Conservation (phyloP, 2,797 vertebrate genomes). For the Falco peregrinus region DNA sequence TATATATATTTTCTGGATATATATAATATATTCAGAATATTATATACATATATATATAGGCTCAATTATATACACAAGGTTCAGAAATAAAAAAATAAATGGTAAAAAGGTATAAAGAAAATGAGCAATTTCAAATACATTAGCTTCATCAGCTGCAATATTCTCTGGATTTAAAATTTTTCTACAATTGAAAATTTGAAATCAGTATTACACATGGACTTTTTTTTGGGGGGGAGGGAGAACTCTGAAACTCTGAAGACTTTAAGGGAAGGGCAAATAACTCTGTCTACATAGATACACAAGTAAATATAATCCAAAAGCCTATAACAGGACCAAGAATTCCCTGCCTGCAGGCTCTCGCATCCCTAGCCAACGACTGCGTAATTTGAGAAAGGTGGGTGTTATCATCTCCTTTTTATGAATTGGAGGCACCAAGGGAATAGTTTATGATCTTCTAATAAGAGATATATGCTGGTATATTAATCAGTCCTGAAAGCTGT, state of each 20-base stretch:
- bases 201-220: not conserved
- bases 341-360: not conserved
- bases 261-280: not conserved
- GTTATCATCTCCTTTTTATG: not conserved
- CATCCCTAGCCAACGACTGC: not conserved
- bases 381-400: not conserved
- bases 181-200: not conserved
- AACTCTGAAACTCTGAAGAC: not conserved
- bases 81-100: not conserved
- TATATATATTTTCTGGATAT: too few relatives aligned
- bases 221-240: not conserved
- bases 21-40: too few relatives aligned
- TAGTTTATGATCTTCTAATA: not conserved
- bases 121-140: not conserved
- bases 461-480: not conserved
- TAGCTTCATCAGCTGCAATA: not conserved
- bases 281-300: not conserved
- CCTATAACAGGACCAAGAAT: not conserved
- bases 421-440: not conserved
- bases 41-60: too few relatives aligned
- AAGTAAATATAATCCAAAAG: not conserved
- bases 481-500: not conserved
- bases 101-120: not conserved
- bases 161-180: not conserved
- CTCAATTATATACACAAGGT: not conserved